These are phyloP conservation scores for Acrocephalus arundinaceus DNA, from an alignment of 2,113 vertebrate species.

Conservation along the genomic window DNA sequence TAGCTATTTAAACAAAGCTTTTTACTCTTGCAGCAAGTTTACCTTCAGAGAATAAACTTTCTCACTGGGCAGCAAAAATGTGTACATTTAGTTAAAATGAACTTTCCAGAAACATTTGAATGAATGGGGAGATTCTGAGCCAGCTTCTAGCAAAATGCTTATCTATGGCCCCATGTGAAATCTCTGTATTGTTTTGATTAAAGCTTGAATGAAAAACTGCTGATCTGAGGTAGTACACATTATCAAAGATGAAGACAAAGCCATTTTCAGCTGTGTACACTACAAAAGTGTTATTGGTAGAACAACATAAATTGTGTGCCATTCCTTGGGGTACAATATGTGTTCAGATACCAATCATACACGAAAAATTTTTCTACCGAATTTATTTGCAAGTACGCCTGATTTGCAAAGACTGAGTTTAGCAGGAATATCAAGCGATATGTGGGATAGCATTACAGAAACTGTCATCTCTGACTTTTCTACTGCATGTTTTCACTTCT, in stretches of 20 bases:
- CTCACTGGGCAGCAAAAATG: background rate
- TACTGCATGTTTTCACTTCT: background rate
- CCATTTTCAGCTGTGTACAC: background rate
- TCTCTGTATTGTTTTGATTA: slow-evolving; percentile 31
- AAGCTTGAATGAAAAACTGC: slow-evolving; percentile 40
- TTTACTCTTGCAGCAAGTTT: background rate
- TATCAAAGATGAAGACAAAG: slow-evolving; percentile 11
- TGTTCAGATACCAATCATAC: background rate
- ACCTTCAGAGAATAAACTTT: background rate
- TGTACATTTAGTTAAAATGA: background rate
- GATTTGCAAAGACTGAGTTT: background rate
- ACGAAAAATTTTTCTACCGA: background rate
- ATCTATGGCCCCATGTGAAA: background rate
- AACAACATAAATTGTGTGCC: background rate
- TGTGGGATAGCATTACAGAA: background rate
- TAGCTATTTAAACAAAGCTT: slow-evolving; percentile 8
- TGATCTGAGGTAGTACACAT: background rate
- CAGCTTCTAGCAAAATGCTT: slow-evolving; percentile 42
- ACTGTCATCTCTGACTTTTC: background rate
- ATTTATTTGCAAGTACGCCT: background rate
- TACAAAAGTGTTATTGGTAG: background rate
- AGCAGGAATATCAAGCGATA: background rate
- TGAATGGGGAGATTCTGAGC: slow-evolving; percentile 19
- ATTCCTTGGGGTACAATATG: background rate
- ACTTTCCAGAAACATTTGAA: slow-evolving; percentile 21